These are phyloP conservation scores for Pammene fasciana DNA, from an alignment of 2,888 invertebrate species.

Conservation along the genomic window DNA sequence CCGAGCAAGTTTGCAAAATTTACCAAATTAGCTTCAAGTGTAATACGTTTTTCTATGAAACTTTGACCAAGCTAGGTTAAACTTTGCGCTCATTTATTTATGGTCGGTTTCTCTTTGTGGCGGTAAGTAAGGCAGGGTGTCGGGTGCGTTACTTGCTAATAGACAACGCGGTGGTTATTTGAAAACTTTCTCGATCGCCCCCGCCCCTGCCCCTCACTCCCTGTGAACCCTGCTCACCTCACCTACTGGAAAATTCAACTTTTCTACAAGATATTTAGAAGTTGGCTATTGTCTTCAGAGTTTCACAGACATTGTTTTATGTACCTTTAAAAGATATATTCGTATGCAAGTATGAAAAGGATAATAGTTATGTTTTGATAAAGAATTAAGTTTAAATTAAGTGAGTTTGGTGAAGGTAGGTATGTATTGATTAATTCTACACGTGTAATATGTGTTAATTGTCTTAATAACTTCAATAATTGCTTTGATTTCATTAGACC, in stretches of 20 bases:
- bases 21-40: slow-evolving; percentile 55
- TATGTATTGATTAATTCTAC: background rate
- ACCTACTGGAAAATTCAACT: slow-evolving; percentile 4
- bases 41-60: slow-evolving; percentile 45
- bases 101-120: slow-evolving; percentile 38
- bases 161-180: slow-evolving; percentile 61
- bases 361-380: background rate
- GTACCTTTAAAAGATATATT: background rate
- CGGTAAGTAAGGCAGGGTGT: slow-evolving; percentile 40
- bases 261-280: slow-evolving; percentile 15
- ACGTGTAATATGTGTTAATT: slow-evolving; percentile 6
- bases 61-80: slow-evolving; percentile 45
- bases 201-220: slow-evolving; percentile 6
- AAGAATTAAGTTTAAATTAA: background rate
- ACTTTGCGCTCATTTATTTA: slow-evolving; percentile 44
- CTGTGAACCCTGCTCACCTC: slow-evolving; percentile 18
- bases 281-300: background rate
- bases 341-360: no score
- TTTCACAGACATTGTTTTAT: slow-evolving; percentile 1
- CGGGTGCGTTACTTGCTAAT: slow-evolving; percentile 52
- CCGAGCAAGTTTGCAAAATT: slow-evolving; percentile 51
- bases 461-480: background rate
- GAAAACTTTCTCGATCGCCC: slow-evolving; percentile 50
- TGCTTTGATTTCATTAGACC: background rate
- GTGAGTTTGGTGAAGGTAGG: background rate